Base-by-base conservation (phyloP, 30 jellyfish, hydroid and myxozoan genomes). In the Cassiopea andromeda region DNA sequence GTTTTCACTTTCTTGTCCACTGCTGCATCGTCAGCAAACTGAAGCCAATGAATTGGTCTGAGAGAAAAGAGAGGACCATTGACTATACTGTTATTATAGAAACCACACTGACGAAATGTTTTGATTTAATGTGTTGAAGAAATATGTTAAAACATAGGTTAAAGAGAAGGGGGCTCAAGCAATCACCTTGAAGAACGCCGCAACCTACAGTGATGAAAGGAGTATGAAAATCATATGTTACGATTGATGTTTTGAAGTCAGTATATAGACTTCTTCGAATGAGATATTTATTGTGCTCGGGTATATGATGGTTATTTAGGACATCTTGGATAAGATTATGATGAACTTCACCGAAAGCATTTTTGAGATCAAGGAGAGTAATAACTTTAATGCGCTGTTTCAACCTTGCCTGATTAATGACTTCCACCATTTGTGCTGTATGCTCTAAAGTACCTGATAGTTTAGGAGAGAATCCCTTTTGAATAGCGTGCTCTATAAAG, bases 1-100 rank as follows among this genome's bases (percentile, higher is more conserved):
- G 77, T 27, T 27, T 18, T 79, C 88, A 79, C 78, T 60, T 50
- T 79, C 71, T 6, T 60, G 48, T 1, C 77, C 54, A 45, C 88
- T 57, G 88, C 88, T 10, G 88, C 88, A 54, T 79, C 88, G 77
- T 79, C 88, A 60, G 88, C 88, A 18, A 46, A 79, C 60, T 79
- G 88, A 71, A 79, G 54, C 46, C 49, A 79, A 66, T 79, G 88
- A 4, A 61, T 66, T 5, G 88, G 77, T 10, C 15, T 47, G 48
- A 79, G 27, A 54, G 64, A 73, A 27, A 46, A 15, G 44, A 44
- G 64, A 73, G 48, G 7, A 9, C 64, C 60, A 44, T 46, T 73
- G 48, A 9, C 27, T 64, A 17, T 64, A 27, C 43, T 64, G 0
- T 64, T 64, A 17, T 64, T 12, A 73, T 3, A 73, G 82, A 73